These are phyloP conservation scores for Aproaerema taeniolella DNA, from an alignment of 2,888 invertebrate species.

Conservation along the genomic window DNA sequence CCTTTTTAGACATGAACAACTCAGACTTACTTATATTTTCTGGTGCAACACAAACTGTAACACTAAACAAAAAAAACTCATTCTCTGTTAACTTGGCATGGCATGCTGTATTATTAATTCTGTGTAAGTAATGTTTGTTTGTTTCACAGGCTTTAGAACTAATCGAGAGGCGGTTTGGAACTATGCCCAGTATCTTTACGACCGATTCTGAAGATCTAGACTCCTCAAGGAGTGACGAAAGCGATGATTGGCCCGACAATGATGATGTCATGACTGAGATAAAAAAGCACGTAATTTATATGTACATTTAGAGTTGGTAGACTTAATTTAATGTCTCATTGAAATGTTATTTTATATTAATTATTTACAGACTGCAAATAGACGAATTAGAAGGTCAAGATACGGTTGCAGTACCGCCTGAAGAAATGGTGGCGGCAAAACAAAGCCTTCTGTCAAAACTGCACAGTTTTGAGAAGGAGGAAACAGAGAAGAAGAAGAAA, in stretches of 20 bases:
- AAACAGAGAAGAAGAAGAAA: constrained; percentile 20
- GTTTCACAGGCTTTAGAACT: constrained; percentile 90
- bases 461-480: constrained; percentile 55
- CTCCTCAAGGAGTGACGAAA: constrained; percentile 47
- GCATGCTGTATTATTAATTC: no score
- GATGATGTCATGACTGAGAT: constrained; percentile 80
- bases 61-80: no score
- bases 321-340: no score
- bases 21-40: no score
- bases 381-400: constrained; percentile 46
- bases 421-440: constrained; percentile 63
- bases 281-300: constrained; percentile 62
- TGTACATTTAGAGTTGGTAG: no score
- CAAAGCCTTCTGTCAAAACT: constrained; percentile 56
- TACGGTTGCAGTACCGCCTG: constrained; percentile 46
- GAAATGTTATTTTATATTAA: no score
- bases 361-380: constrained; percentile 43
- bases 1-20: no score
- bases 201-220: constrained; percentile 58
- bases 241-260: constrained; percentile 58
- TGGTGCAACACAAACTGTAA: no score
- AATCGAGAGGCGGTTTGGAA: constrained; percentile 86
- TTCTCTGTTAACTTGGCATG: no score
- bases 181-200: constrained; percentile 80
- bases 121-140: no score